These are phyloP conservation scores for Sphaeridia pumilis DNA, from an alignment of 2,888 invertebrate species.

Conservation along the genomic window DNA sequence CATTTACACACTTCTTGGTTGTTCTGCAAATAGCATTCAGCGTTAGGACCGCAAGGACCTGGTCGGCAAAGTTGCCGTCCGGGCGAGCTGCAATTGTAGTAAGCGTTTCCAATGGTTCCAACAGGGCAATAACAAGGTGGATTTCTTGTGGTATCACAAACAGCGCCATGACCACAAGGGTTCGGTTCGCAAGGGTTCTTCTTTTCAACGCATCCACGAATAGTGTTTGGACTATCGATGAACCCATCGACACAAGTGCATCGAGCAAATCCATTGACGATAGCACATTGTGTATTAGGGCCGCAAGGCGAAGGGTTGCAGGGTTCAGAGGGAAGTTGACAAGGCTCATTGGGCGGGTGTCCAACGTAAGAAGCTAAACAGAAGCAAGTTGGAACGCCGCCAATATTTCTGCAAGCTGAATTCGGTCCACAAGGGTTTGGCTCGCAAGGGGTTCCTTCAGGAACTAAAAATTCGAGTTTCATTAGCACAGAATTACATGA, in stretches of 20 bases:
- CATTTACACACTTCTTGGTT: slow-evolving; percentile 78
- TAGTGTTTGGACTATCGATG: slow-evolving; percentile 75
- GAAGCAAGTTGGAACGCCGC: slow-evolving; percentile 69
- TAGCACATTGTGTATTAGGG: slow-evolving; percentile 71
- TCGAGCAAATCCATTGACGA: slow-evolving; percentile 63
- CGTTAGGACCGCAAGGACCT: slow-evolving; percentile 68
- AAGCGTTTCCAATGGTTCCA: slow-evolving; percentile 72
- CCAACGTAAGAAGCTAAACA: slow-evolving; percentile 79
- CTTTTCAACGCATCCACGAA: slow-evolving; percentile 63
- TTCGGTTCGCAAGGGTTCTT: slow-evolving; percentile 71
- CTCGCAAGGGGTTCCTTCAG: slow-evolving; percentile 71
- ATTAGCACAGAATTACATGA: too few relatives aligned
- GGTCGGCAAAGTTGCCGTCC: slow-evolving; percentile 53
- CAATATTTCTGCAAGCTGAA: slow-evolving; percentile 57
- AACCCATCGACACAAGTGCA: slow-evolving; percentile 74
- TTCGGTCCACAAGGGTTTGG: slow-evolving; percentile 49
- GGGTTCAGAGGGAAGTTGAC: slow-evolving; percentile 57
- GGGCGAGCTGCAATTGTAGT: slow-evolving; percentile 51
- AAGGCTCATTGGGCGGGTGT: slow-evolving; percentile 57
- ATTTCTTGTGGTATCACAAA: slow-evolving; percentile 56
- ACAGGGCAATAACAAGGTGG: slow-evolving; percentile 80
- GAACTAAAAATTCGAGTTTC: slow-evolving; percentile 67
- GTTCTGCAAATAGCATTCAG: slow-evolving; percentile 64
- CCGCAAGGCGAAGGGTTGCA: slow-evolving; percentile 79
- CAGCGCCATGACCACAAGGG: slow-evolving; percentile 56